Percentiles rank a stretch among this genome's conserved stretches.
Conservation (phyloP, 2,797 vertebrate species). For the Hippoglossus hippoglossus region DNA sequence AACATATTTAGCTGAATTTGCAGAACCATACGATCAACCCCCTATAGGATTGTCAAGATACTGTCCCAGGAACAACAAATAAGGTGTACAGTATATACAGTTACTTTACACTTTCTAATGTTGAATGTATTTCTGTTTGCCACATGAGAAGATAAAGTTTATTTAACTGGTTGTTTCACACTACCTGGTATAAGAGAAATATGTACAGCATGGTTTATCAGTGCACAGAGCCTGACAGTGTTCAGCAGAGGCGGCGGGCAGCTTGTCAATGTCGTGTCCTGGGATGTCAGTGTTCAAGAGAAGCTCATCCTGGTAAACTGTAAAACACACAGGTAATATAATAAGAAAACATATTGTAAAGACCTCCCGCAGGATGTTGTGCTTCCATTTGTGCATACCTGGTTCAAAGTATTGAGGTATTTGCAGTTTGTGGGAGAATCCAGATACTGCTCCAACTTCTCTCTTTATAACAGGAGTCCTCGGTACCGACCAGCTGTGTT, state of each 20-base stretch:
- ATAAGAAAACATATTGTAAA: background rate
- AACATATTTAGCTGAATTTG: background rate
- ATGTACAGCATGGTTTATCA: slow-evolving; percentile 67
- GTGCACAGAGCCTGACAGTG: slow-evolving; percentile 73
- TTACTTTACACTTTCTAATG: too few relatives aligned
- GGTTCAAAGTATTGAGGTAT: background rate
- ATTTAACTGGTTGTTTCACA: background rate
- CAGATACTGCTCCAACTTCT: slow-evolving; percentile 46
- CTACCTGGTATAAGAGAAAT: slow-evolving; percentile 61
- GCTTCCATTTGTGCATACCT: slow-evolving; percentile 26
- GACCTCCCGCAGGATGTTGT: background rate
- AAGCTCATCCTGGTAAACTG: slow-evolving; percentile 53
- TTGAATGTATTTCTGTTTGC: background rate
- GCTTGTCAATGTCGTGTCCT: background rate
- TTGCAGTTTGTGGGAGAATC: slow-evolving; percentile 60
- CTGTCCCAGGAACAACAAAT: too few relatives aligned
- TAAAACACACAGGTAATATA: background rate
- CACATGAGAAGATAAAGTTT: background rate
- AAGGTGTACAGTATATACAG: too few relatives aligned
- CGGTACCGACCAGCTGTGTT: slow-evolving; percentile 69
- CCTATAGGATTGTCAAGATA: too few relatives aligned
- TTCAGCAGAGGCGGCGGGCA: slow-evolving; percentile 56
- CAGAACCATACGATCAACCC: background rate
- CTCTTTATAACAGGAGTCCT: slow-evolving; percentile 23
- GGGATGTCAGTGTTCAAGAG: slow-evolving; percentile 44